Conservation (phyloP, 1,140 invertebrate species). For the Dolichoris vasculosae region DNA sequence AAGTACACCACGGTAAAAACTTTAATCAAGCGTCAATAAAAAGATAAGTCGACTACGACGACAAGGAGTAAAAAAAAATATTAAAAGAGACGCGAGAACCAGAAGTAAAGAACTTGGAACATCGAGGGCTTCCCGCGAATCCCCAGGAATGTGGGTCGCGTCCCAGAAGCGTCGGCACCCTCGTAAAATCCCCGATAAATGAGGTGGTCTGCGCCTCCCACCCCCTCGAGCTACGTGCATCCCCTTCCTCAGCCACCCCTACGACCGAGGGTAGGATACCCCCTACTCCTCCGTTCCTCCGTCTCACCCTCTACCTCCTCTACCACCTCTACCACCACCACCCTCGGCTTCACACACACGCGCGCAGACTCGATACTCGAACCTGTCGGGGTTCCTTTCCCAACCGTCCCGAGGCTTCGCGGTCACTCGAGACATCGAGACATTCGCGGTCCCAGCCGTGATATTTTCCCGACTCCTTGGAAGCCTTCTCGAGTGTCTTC, state of each 20-base stretch:
- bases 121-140: constrained; percentile 52
- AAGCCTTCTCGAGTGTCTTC: too few relatives aligned
- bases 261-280: neutral
- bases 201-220: constrained; percentile 44
- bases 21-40: neutral
- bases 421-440: too few relatives aligned
- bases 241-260: too few relatives aligned
- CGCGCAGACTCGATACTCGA: too few relatives aligned
- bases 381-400: too few relatives aligned
- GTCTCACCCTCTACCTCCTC: neutral
- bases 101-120: neutral
- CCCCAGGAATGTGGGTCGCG: constrained; percentile 62
- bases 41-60: neutral
- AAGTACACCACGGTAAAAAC: too few relatives aligned
- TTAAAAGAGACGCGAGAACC: constrained; percentile 9
- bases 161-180: constrained; percentile 62
- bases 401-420: too few relatives aligned
- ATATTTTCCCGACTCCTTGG: too few relatives aligned
- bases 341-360: too few relatives aligned
- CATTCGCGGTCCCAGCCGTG: too few relatives aligned
- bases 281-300: too few relatives aligned
- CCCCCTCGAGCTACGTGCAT: neutral
- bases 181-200: constrained; percentile 63
- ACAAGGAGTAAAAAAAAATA: neutral
- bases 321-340: too few relatives aligned